Evolutionary conservation across 2,888 invertebrate species (phyloP), one percentile per base, ranked within the genome.

Genomic region (Heliconius sara): DNA sequence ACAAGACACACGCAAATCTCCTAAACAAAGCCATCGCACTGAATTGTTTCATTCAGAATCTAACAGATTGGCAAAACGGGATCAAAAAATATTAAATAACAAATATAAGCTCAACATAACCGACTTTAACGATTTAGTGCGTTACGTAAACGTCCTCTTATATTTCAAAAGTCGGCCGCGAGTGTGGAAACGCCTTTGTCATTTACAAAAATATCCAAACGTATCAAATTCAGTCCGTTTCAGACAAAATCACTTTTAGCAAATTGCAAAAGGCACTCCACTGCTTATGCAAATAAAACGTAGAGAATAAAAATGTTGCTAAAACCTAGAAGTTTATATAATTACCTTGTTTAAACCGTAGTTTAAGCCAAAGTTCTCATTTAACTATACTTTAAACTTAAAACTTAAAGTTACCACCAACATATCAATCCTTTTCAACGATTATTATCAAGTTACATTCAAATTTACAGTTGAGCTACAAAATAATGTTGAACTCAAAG

Each of bases 231-330:
- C 92, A 92, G 92, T 93, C 91, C 91, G 85, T 86, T 88, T 89
- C 89, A 86, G 79, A 83, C 88, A 86, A 87, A 88, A 89, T 88
- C 89, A 90, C 90, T 74, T 84, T 83, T 85, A 88, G 88, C 87
- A 86, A 87, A 88, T 88, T 87, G 88, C 90, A 78, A 81, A 93
- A 94, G 94, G 93, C 93, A 93, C 94, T 93, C 91, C 90, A 93
- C 94, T 93, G 90, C 90, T 86, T 83, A 90, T 88, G 90, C 89
- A 89, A 92, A 89, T 83, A n/a, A 90, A 87, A 81, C 16, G 72
- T 80, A 76, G 83, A 80, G 76, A 57, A 72, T 73, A 79, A 77
- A 70, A 71, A 75, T 80, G 70, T 78, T 79, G 76, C 74, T 79
- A 81, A 79, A 47, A 72, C 47, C 22, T 71, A 71, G 52, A 30